Evolutionary conservation across 2,797 vertebrate species (phyloP).

Genomic region (Carapus acus): DNA sequence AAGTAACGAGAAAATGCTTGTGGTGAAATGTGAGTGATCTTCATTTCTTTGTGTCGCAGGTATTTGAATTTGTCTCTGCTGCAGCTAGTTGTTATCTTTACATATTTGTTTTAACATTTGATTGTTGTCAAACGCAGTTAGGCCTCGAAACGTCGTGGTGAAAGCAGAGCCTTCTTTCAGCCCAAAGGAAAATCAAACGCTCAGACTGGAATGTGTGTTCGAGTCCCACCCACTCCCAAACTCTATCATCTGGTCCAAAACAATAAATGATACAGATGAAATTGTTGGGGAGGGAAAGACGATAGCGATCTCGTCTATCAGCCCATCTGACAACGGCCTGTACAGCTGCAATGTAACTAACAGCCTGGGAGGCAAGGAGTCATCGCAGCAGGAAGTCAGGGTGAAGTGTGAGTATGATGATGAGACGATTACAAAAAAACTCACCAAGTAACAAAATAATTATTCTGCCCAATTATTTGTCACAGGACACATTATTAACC

Average conservation of each 20-base stretch:
- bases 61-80: neutral
- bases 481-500: too few species aligned
- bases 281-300: accelerated
- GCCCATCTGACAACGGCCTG: conserved; percentile 37
- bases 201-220: conserved; percentile 46
- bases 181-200: conserved; percentile 29
- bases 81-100: too few species aligned
- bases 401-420: conserved; percentile 57
- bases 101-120: neutral
- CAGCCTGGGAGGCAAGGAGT: conserved; percentile 37
- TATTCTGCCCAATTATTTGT: too few species aligned
- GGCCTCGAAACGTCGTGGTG: conserved; percentile 48
- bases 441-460: too few species aligned
- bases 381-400: conserved; percentile 25
- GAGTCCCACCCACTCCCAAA: conserved; percentile 23
- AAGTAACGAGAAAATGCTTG: neutral
- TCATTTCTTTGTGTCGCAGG: too few species aligned
- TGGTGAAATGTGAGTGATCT: conserved; percentile 53
- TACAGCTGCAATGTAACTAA: conserved; percentile 57
- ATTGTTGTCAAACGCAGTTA: conserved; percentile 45
- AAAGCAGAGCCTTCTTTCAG: accelerated
- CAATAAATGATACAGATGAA: neutral
- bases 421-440: too few species aligned
- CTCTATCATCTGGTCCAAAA: conserved; percentile 50
- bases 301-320: conserved; percentile 12